These are phyloP conservation scores for Gymnoscopelus microlampas DNA, from an alignment of 2,797 vertebrate genomes.

Conservation along the genomic window DNA sequence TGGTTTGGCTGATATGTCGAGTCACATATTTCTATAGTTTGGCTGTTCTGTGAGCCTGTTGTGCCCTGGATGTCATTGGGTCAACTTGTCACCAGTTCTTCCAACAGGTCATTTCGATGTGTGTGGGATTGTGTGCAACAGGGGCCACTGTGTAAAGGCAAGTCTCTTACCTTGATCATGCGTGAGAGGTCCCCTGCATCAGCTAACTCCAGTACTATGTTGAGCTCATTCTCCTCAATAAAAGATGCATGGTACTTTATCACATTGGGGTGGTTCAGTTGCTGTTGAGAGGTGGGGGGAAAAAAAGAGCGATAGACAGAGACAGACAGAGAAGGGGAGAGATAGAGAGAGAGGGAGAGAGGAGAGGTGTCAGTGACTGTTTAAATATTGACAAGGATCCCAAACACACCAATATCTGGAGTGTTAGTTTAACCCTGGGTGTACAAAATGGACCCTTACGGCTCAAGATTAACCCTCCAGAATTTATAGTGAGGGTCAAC, in stretches of 20 bases:
- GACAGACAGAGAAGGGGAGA: slow-evolving; percentile 18
- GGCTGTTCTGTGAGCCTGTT: not conserved
- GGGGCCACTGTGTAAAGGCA: too few species aligned
- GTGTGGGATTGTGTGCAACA: not conserved
- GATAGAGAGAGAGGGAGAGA: slow-evolving; percentile 22
- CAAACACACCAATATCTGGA: not conserved
- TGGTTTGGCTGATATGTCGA: slow-evolving; percentile 7
- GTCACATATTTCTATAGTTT: slow-evolving; percentile 1
- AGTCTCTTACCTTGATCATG: slow-evolving; percentile 93
- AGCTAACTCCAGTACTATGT: slow-evolving; percentile 97
- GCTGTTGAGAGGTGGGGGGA: slow-evolving; percentile 74
- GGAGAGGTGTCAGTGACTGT: slow-evolving; percentile 51
- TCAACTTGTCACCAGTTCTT: slow-evolving; percentile 7
- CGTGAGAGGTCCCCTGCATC: slow-evolving; percentile 97
- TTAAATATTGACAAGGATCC: slow-evolving; percentile 53
- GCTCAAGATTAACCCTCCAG: too few species aligned
- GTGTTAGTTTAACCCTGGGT: too few species aligned
- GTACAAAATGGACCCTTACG: too few species aligned
- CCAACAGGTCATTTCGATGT: slow-evolving; percentile 1
- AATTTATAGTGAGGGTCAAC: slow-evolving; percentile 23
- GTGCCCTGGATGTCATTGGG: not conserved
- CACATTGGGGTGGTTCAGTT: slow-evolving; percentile 98
- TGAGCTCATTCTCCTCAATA: slow-evolving; percentile 98
- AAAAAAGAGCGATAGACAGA: not conserved
- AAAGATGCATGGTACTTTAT: slow-evolving; percentile 99